Evolutionary conservation across 1,140 invertebrate species (phyloP), one percentile per base, ranked within the genome.

Genomic region (Sipha flava): DNA sequence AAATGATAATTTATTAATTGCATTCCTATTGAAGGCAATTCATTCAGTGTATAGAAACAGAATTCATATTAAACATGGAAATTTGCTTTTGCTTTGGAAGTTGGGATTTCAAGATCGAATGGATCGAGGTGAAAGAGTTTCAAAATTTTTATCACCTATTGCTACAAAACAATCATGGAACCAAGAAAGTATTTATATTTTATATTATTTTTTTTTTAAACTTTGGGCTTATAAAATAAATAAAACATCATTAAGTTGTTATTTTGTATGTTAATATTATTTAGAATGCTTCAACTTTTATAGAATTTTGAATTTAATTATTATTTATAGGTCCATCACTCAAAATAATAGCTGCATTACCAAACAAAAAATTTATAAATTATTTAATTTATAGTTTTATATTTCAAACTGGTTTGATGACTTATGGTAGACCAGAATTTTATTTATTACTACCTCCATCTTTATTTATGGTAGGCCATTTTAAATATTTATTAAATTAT

Each of bases 331-430:
- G 2, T 77, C n/a, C 52, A 29, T 40, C 31, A 5, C 14, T 40
- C 26, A 59, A 21, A 40, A 40, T 77, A 57, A 59, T 77, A n/a
- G 73, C 73, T 10, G 54, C 47, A 29, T 77, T 77, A 37, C 73
- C 73, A n/a, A 77, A 77, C 37, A 77, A 26, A 18, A 77, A 77
- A 29, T 77, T 77, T 9, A 18, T 77, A 2, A 77, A 77, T 77
- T 77, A 77, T 43, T 57, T 77, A 18, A 57, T 59, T 43, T 77
- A 77, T 43, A 77, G 73, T 77, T 77, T 77, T 77, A 57, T 57
- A 29, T 77, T 77, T 57, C 73, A 77, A 77, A 77, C 73, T 23
- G 52, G 73, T 12, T 57, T 77, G 7, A 77, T 77, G 73, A n/a
- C 37, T 40, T 77, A 77, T n/a, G 73, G 73, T 26, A 16, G 73